Base-by-base conservation (phyloP, 1,140 invertebrate species). In the Drosophila simulans region DNA sequence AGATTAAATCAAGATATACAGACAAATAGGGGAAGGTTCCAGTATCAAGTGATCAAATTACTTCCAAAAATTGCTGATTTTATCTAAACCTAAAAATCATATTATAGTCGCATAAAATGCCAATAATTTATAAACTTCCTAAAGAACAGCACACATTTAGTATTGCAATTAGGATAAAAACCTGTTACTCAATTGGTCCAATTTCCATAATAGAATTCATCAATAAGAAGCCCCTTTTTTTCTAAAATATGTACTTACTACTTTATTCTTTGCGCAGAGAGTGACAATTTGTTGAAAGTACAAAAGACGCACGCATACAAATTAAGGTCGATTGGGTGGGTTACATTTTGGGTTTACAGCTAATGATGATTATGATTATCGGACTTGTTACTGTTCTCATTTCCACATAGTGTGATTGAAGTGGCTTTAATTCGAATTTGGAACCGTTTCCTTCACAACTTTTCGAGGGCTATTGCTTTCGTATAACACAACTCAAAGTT, bases 191-290 rank as follows among this genome's bases (percentile, higher is more conserved):
- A 22, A 22, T 22, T 22, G 20, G 27, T 7, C 5, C 5, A 7
- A 27, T 7, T 7, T 27, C 7, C 5, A 27, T 0, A 27, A 7
- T 27, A 27, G 5, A 8, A 31, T 31, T 31, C 31, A 31, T 2
- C 8, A 2, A 31, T 1, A 31, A 31, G 2, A 31, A 31, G 2
- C 31, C 7, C 8, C 1, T 8, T 8, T 13, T 34, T 39, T 75
- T 55, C 43, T 63, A 69, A 65, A 65, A 62, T 72, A 73, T 73
- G 48, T 64, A 72, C 51, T 69, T 77, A 73, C 65, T 78, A 66
- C 55, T 55, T 71, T 49, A 57, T 70, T 34, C 15, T 69, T 69
- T 48, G 10, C 52, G 13, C 20, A 52, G 11, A 64, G 46, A 68
- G 57, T 73, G 56, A 20, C 37, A 15, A 52, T 68, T 57, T 35